Evolutionary conservation across 2,888 invertebrate genomes (phyloP).

Genomic region (Encarsia formosa): DNA sequence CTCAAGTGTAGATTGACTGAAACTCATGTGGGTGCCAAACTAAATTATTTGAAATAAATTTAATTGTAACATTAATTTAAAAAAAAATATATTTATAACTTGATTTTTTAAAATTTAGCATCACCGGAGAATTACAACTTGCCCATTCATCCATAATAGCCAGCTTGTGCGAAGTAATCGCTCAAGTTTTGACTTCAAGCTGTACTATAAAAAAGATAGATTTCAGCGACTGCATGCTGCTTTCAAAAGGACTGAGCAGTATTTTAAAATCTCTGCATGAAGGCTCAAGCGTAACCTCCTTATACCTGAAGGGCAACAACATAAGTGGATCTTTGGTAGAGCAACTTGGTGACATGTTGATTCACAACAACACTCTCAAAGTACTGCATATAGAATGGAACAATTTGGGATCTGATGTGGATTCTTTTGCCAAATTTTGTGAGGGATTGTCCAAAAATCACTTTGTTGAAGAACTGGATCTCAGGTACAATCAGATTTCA

Average conservation of each 20-base stretch:
- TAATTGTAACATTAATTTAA: no score
- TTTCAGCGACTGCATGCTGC: slow-evolving; percentile 48
- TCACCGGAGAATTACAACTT: slow-evolving; percentile 38
- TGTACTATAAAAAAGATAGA: slow-evolving; percentile 43
- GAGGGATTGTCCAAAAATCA: slow-evolving; percentile 43
- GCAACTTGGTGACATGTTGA: slow-evolving; percentile 44
- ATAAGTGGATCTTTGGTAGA: slow-evolving; percentile 42
- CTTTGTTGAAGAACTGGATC: slow-evolving; percentile 44
- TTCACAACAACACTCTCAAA: slow-evolving; percentile 43
- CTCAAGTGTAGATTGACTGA: no score
- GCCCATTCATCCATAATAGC: slow-evolving; percentile 40
- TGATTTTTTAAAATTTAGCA: slow-evolving; percentile 18
- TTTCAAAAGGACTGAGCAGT: slow-evolving; percentile 43
- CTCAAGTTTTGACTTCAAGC: slow-evolving; percentile 46
- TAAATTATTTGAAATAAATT: no score
- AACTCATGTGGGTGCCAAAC: no score
- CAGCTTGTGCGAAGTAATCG: slow-evolving; percentile 43
- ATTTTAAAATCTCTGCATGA: slow-evolving; percentile 45
- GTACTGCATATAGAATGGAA: slow-evolving; percentile 47
- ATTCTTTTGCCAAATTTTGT: slow-evolving; percentile 44
- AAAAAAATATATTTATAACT: no score
- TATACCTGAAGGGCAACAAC: slow-evolving; percentile 50
- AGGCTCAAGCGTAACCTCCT: slow-evolving; percentile 40
- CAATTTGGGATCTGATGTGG: slow-evolving; percentile 41
- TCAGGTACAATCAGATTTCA: slow-evolving; percentile 48